phyloP scores from a whole-genome alignment of 2,888 invertebrate species.

The Drosophila greeni region DNA sequence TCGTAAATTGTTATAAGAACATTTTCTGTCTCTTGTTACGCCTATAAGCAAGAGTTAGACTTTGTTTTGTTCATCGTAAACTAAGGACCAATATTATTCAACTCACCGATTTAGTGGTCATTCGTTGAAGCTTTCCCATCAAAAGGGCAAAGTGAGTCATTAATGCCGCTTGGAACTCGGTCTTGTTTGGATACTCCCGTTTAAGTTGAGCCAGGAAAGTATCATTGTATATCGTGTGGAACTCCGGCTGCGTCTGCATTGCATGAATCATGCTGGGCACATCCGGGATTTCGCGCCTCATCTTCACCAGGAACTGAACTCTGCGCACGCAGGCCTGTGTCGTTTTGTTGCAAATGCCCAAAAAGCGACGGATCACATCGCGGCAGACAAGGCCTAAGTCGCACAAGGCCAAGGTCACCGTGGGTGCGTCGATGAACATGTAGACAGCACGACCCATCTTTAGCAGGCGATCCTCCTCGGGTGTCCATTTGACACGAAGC shows the following conservation, averaged over 20 bases:
- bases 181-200: conserved; percentile 67
- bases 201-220: conserved; percentile 76
- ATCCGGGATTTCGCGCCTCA: conserved; percentile 81
- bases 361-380: conserved; percentile 81
- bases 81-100: background rate
- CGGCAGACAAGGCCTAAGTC: conserved; percentile 80
- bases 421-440: conserved; percentile 79
- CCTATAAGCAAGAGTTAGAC: no score
- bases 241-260: conserved; percentile 81
- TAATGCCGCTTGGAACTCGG: conserved; percentile 68
- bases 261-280: conserved; percentile 83
- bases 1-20: no score
- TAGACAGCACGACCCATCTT: conserved; percentile 84
- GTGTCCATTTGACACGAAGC: conserved; percentile 83
- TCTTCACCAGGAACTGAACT: conserved; percentile 82
- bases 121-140: conserved; percentile 69
- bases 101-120: conserved; percentile 64
- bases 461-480: conserved; percentile 84
- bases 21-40: no score
- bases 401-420: conserved; percentile 71
- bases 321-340: conserved; percentile 84
- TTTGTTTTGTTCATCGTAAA: background rate
- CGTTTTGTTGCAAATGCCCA: conserved; percentile 83
- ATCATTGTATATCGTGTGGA: conserved; percentile 79
- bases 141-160: conserved; percentile 77